Conservation (phyloP, 2,888 invertebrate genomes). For the Glomeris marginata region DNA sequence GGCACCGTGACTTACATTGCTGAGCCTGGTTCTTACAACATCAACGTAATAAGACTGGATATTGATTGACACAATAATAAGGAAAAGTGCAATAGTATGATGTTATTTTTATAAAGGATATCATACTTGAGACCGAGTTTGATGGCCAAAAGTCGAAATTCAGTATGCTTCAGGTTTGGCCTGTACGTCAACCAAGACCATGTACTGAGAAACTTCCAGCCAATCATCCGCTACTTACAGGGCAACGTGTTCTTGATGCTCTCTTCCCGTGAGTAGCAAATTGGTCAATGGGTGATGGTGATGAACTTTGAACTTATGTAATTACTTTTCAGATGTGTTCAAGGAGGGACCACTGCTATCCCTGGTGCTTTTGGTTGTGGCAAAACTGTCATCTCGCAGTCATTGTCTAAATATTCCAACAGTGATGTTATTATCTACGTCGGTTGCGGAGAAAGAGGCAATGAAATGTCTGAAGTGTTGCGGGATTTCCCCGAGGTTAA, state of each 20-base stretch:
- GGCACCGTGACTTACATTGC: conserved; percentile 95
- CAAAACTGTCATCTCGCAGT: conserved; percentile 99
- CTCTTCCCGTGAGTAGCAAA: conserved; percentile 71
- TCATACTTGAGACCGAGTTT: conserved; percentile 96
- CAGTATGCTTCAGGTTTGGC: conserved; percentile 99
- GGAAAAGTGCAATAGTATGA: not conserved
- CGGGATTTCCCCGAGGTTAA: conserved; percentile 85
- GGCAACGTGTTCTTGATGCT: conserved; percentile 94
- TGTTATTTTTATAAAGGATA: conserved; percentile 44
- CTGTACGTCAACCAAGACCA: conserved; percentile 93
- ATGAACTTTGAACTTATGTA: too few relatives aligned
- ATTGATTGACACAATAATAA: not conserved
- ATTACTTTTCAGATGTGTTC: conserved; percentile 61
- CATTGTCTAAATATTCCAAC: conserved; percentile 98
- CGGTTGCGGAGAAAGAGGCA: conserved; percentile 98
- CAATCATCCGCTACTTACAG: conserved; percentile 94
- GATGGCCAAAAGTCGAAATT: conserved; percentile 84
- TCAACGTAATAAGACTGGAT: conserved; percentile 50
- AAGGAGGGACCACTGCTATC: conserved; percentile 97
- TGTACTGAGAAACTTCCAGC: conserved; percentile 95
- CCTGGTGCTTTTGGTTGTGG: conserved; percentile 99
- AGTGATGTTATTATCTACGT: conserved; percentile 99
- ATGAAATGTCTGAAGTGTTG: conserved; percentile 99
- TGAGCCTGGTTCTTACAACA: conserved; percentile 80
- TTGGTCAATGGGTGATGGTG: too few relatives aligned